Conservation (phyloP, 2,888 invertebrate genomes). For the Cepaea hortensis region DNA sequence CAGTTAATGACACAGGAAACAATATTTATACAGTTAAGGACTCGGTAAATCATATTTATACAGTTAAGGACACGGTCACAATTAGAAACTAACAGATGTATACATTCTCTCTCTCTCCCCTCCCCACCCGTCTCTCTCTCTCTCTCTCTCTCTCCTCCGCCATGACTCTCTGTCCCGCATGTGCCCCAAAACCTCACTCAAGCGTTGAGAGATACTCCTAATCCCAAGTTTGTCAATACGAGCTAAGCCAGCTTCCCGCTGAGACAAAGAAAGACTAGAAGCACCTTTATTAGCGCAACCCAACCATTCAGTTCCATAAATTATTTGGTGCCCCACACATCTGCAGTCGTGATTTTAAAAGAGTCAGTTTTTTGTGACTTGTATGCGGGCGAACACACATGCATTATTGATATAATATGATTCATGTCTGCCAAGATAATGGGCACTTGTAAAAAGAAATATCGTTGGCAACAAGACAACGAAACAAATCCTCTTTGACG, state of each 20-base stretch:
- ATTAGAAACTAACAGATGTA: too few relatives aligned
- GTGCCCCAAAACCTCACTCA: not conserved
- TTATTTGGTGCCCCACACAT: not conserved
- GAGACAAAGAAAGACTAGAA: not conserved
- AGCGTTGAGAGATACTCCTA: not conserved
- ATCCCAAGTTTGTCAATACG: not conserved
- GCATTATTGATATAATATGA: constrained; percentile 2
- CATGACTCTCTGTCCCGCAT: too few relatives aligned
- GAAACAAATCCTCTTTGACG: not conserved
- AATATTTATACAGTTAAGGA: too few relatives aligned
- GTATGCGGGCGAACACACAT: not conserved
- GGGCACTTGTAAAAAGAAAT: not conserved
- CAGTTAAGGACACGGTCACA: too few relatives aligned
- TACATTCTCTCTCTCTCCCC: too few relatives aligned
- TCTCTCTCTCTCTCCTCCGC: not conserved
- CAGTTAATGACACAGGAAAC: too few relatives aligned
- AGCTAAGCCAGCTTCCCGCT: not conserved
- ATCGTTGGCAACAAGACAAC: not conserved
- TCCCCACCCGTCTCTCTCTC: too few relatives aligned
- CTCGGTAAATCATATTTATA: too few relatives aligned
- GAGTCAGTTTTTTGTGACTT: not conserved
- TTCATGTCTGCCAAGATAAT: not conserved
- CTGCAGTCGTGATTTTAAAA: not conserved
- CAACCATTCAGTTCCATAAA: not conserved
- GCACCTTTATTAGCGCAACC: not conserved